Base-by-base conservation (phyloP, 2,113 vertebrate species). In the Steatornis caripensis region DNA sequence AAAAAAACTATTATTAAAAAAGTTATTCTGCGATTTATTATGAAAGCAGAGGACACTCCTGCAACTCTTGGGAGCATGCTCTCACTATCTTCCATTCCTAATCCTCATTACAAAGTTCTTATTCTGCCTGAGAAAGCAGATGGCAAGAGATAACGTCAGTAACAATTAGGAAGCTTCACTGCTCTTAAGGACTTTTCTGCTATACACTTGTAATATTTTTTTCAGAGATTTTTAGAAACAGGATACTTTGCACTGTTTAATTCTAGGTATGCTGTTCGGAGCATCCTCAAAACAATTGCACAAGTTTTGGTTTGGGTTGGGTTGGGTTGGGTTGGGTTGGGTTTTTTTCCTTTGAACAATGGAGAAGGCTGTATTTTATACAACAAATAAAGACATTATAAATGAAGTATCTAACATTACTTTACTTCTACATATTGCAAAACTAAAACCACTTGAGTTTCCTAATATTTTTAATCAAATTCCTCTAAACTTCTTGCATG, bases 141-240 rank as follows among this genome's bases (percentile, higher is more conserved):
- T 98, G 98, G 98, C 97, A 98, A 98, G 96, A 98, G 98, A 98
- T 99, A 99, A 99, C 98, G 98, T 98, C 98, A 98, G 97, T 96
- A 97, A 97, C 98, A 97, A 99, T 95, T 94, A 98, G 90, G 87
- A 95, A 88, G 97, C 97, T 97, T 89, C 95, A 97, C 94, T 96
- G 97, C 94, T 93, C 65, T 91, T 74, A 76, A 86, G 66, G 84
- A 84, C 71, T 82, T 64, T 66, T 84, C 86, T 91, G 77, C 68
- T 84, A n/a, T 7, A 86, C 17, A n/a, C 71, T 53, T 83, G 15
- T 37, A 86, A 58, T 69, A 43, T 46, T 55, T 71, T 54, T 70
- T 84, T 70, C 21, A 62, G 32, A 62, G 8, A 43, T 43, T 72
- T 89, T 86, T 57, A 80, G 66, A 80, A 92, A 54, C 34, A 82